phyloP scores from a whole-genome alignment of 2,113 vertebrate genomes.

The Antechinus flavipes region DNA sequence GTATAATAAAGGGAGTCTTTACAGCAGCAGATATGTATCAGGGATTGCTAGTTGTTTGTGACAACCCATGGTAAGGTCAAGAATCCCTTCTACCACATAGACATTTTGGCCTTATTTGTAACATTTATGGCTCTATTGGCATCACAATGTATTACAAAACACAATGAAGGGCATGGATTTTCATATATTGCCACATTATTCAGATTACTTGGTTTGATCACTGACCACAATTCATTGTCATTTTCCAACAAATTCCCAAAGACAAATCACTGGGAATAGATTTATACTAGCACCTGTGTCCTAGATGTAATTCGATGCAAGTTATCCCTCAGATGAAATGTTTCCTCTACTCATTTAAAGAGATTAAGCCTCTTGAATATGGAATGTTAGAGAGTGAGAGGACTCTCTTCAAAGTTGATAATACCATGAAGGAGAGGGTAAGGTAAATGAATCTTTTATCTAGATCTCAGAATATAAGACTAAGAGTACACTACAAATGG shows the following conservation, averaged over 20 bases:
- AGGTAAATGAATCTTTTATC: slow-evolving; percentile 1
- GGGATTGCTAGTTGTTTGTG: background rate
- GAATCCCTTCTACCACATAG: background rate
- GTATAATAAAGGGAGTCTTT: background rate
- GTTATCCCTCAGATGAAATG: slow-evolving; percentile 32
- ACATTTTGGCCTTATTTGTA: background rate
- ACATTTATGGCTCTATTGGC: background rate
- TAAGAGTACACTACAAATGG: background rate
- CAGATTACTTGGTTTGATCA: background rate
- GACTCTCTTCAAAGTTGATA: background rate
- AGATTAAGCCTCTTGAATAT: background rate
- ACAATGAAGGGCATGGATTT: background rate
- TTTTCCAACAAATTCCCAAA: slow-evolving; percentile 19
- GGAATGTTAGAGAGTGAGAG: background rate
- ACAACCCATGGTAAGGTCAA: background rate
- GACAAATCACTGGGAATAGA: slow-evolving; percentile 7
- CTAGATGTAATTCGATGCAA: background rate
- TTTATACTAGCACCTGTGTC: background rate
- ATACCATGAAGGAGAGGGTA: slow-evolving; percentile 6
- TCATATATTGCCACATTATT: background rate
- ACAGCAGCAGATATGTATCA: background rate
- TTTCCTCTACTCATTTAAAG: slow-evolving; percentile 3
- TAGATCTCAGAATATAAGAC: background rate
- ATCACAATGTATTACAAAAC: background rate
- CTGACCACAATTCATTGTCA: slow-evolving; percentile 5